Conservation (phyloP, 1,140 invertebrate genomes). For the Acromyrmex charruanus region DNA sequence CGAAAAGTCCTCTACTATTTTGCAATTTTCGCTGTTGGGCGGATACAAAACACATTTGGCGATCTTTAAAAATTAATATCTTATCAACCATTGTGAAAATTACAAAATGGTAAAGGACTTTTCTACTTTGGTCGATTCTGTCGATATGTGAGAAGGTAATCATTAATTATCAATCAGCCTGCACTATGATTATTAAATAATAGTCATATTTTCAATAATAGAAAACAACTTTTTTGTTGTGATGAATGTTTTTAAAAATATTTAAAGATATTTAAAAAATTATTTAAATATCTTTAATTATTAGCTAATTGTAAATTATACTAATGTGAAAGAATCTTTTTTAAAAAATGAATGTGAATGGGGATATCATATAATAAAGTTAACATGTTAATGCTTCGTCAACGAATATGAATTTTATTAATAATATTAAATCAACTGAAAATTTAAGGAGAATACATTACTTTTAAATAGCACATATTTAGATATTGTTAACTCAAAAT, state of each 20-base stretch:
- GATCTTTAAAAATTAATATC: too few relatives aligned
- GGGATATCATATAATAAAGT: background rate
- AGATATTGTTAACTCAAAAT: slow-evolving; percentile 19
- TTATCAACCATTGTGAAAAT: too few relatives aligned
- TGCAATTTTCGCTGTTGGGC: too few relatives aligned
- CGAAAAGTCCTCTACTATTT: too few relatives aligned
- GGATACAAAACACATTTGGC: too few relatives aligned
- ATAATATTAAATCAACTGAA: background rate
- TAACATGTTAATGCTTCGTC: background rate
- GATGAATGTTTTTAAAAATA: background rate
- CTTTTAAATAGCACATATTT: slow-evolving; percentile 17
- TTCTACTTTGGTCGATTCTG: too few relatives aligned
- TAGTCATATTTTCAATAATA: slow-evolving; percentile 11
- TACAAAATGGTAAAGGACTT: too few relatives aligned
- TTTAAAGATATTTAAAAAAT: background rate
- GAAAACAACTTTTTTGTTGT: background rate
- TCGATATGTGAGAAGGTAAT: too few relatives aligned
- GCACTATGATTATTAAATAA: background rate
- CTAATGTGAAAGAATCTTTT: background rate
- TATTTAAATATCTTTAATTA: background rate
- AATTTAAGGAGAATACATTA: background rate
- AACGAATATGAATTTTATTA: background rate
- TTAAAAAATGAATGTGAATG: background rate
- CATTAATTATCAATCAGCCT: too few relatives aligned
- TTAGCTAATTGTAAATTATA: background rate